Percentiles rank a stretch among this genome's conserved stretches.
Evolutionary conservation across 2,888 invertebrate genomes (phyloP).

Genomic region (Prosapia bicincta): DNA sequence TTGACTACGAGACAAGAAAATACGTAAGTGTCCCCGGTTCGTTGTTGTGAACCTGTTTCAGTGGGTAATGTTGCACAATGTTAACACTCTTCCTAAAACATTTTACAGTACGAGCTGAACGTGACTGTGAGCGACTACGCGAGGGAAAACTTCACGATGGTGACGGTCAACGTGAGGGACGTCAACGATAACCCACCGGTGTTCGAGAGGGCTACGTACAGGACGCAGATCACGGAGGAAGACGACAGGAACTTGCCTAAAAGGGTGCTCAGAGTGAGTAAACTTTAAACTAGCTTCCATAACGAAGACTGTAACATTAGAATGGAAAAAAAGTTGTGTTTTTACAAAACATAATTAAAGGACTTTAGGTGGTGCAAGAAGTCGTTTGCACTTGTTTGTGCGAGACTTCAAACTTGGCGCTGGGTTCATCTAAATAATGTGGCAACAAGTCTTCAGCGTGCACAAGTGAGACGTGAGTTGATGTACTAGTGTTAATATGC

Average conservation of each 20-base stretch:
- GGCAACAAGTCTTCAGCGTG: neutral
- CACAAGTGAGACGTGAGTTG: neutral
- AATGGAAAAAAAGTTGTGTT: neutral
- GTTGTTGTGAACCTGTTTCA: too few relatives aligned
- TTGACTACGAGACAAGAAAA: constrained; percentile 23
- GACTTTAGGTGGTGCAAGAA: neutral
- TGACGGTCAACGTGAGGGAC: constrained; percentile 94
- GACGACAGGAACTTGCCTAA: constrained; percentile 92
- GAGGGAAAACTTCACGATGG: constrained; percentile 94
- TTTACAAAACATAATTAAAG: neutral
- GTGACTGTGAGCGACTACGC: constrained; percentile 92
- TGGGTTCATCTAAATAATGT: neutral
- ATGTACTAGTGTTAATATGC: neutral
- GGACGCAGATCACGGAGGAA: constrained; percentile 93
- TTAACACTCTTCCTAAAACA: too few relatives aligned
- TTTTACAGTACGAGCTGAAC: constrained; percentile 85
- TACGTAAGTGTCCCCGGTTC: too few relatives aligned
- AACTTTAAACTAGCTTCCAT: too few relatives aligned
- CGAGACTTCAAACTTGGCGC: neutral
- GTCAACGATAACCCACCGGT: constrained; percentile 97
- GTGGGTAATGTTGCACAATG: too few relatives aligned
- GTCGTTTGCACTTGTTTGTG: neutral
- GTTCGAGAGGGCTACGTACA: constrained; percentile 90
- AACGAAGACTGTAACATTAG: neutral
- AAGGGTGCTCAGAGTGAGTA: constrained; percentile 88